Conservation (phyloP, 2,113 vertebrate species). For the Hippopotamus amphibius region DNA sequence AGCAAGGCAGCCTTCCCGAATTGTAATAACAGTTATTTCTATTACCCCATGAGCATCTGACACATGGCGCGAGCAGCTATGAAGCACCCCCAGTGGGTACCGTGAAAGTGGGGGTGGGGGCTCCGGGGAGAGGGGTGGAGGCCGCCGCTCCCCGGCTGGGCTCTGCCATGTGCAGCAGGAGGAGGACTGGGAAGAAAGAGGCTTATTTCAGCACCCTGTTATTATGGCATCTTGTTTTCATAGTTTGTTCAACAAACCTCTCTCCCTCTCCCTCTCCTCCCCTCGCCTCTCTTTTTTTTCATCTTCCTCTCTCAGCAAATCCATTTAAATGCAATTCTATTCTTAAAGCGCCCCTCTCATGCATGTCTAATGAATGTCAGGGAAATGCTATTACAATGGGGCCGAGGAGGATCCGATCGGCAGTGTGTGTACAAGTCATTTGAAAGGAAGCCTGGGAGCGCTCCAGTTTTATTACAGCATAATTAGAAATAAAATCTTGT, state of each 20-base stretch:
- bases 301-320: constrained; percentile 88
- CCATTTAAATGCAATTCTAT: constrained; percentile 91
- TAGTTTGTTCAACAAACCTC: constrained; percentile 84
- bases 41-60: constrained; percentile 44
- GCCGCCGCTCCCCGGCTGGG: constrained; percentile 41
- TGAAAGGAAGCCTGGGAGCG: constrained; percentile 90
- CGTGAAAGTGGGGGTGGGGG: constrained; percentile 53
- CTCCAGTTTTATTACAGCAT: constrained; percentile 89
- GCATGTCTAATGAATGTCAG: constrained; percentile 91
- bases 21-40: constrained; percentile 52
- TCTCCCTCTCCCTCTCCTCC: constrained; percentile 67
- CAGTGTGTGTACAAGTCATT: constrained; percentile 89
- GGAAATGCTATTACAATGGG: constrained; percentile 86
- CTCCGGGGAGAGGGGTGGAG: neutral
- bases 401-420: constrained; percentile 86
- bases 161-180: constrained; percentile 51
- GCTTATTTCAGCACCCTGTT: constrained; percentile 76
- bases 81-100: constrained; percentile 4
- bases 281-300: constrained; percentile 74
- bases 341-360: constrained; percentile 89
- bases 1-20: neutral
- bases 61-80: neutral
- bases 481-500: constrained; percentile 92
- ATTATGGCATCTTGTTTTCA: constrained; percentile 77
- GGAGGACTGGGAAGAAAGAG: constrained; percentile 53